Base-by-base conservation (phyloP, 1,140 invertebrate genomes). In the Leptinotarsa lineolata region DNA sequence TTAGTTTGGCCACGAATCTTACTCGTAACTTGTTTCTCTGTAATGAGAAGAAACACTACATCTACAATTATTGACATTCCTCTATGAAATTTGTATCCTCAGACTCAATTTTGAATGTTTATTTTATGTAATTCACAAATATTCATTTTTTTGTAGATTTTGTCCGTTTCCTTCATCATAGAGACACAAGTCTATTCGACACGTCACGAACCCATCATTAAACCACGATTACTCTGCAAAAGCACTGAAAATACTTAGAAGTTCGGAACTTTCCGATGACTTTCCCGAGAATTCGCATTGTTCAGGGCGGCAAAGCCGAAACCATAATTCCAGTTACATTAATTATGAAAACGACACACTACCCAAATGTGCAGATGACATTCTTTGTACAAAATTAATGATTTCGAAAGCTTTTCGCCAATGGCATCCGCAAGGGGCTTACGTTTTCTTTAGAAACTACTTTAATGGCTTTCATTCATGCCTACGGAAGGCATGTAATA, bases 341-440 rank as follows among this genome's bases (percentile, higher is more conserved):
- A 77, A 77, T 77, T 77, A 77, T 74, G 73, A 67, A 74, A 74
- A 77, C 73, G 73, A 77, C 76, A 77, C 76, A 76, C 70, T 77
- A 74, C 73, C 58, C 75, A 70, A 76, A 74, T 72, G 73, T 77
- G 76, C 72, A 71, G 76, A 77, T 77, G 76, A 77, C 76, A 72
- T 77, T 77, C 76, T 77, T 77, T 77, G 73, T 77, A 74, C 67
- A 74, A 74, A 77, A 77, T 77, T 77, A 77, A 77, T 77, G 76
- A 77, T 73, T 76, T 74, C 61, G 45, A 59, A 20, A 3, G 61
- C 70, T 64, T 44, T 46, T 45, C 59, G 67, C 67, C 72, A 72
- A 72, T 71, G 75, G 72, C 70, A 76, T 78, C 72, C 75, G 74
- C 76, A 59, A 74, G 73, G 73, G 73, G 73, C 68, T 73, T 73